These are phyloP conservation scores for Clarias magur DNA, from an alignment of 2,113 vertebrate genomes.

Conservation along the genomic window DNA sequence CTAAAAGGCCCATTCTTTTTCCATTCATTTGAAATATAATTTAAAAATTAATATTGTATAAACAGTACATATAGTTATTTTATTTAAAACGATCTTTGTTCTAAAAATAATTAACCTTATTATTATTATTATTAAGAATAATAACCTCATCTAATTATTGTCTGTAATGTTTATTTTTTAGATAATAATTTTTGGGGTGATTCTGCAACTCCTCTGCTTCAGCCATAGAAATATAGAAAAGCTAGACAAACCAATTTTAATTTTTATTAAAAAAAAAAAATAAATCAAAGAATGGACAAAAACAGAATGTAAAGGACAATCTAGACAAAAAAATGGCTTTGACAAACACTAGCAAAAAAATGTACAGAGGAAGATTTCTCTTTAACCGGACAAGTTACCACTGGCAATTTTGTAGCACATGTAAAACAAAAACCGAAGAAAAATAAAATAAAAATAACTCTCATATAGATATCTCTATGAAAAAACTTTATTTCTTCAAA, in stretches of 20 bases:
- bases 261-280: slow-evolving; percentile 93
- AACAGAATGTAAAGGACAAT: slow-evolving; percentile 88
- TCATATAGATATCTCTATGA: slow-evolving; percentile 97
- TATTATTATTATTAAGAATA: too few relatives aligned
- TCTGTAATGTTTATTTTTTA: background rate
- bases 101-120: background rate
- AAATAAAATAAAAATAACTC: slow-evolving; percentile 80
- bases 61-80: too few relatives aligned
- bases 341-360: slow-evolving; percentile 87
- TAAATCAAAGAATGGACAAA: slow-evolving; percentile 90
- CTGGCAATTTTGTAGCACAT: slow-evolving; percentile 94
- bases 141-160: background rate
- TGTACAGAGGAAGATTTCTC: slow-evolving; percentile 74
- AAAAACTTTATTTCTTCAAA: slow-evolving; percentile 84
- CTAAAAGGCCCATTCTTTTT: background rate
- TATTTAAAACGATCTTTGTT: background rate
- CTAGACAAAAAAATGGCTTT: slow-evolving; percentile 91
- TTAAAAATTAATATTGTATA: background rate
- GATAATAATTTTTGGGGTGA: background rate
- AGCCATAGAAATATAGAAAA: slow-evolving; percentile 29
- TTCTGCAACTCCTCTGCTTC: background rate
- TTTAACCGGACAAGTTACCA: slow-evolving; percentile 94
- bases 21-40: background rate
- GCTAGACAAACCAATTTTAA: slow-evolving; percentile 58
- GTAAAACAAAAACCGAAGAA: slow-evolving; percentile 80